A percentile compares a stretch with the other conserved stretches of the same genome.
Evolutionary conservation across 2,888 invertebrate genomes (phyloP).

Genomic region (Chaitophorus viminalis): DNA sequence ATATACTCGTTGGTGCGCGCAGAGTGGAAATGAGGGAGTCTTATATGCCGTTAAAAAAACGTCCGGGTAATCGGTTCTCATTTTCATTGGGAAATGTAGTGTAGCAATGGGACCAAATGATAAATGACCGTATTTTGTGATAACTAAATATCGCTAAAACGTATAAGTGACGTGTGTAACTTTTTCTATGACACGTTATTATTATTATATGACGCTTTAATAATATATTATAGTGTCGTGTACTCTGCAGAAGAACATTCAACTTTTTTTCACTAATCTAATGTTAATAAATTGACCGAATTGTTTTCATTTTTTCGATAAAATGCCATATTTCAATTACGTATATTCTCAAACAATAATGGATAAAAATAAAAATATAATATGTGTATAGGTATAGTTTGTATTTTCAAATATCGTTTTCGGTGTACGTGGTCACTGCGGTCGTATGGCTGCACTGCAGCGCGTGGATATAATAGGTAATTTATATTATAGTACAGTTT

Average conservation of each 20-base stretch:
- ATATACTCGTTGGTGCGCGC: constrained; percentile 17
- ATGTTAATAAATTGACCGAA: neutral
- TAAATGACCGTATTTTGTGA: constrained; percentile 36
- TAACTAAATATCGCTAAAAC: constrained; percentile 53
- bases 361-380: too few species aligned
- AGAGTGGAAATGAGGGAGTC: constrained; percentile 23
- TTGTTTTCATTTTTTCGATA: neutral
- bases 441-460: too few species aligned
- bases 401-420: neutral
- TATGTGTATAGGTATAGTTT: neutral
- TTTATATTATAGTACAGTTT: too few species aligned
- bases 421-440: neutral
- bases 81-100: constrained; percentile 54
- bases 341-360: too few species aligned
- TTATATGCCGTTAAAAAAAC: constrained; percentile 31
- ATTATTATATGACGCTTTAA: constrained; percentile 9
- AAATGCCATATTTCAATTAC: too few species aligned
- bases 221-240: constrained; percentile 18
- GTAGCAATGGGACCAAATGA: constrained; percentile 28
- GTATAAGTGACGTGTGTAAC: constrained; percentile 12
- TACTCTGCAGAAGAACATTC: neutral
- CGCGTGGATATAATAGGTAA: too few species aligned
- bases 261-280: neutral
- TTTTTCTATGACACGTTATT: constrained; percentile 33
- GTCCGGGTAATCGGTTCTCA: constrained; percentile 53